Conservation (phyloP, 2,797 vertebrate genomes). For the Naso thynnoides region DNA sequence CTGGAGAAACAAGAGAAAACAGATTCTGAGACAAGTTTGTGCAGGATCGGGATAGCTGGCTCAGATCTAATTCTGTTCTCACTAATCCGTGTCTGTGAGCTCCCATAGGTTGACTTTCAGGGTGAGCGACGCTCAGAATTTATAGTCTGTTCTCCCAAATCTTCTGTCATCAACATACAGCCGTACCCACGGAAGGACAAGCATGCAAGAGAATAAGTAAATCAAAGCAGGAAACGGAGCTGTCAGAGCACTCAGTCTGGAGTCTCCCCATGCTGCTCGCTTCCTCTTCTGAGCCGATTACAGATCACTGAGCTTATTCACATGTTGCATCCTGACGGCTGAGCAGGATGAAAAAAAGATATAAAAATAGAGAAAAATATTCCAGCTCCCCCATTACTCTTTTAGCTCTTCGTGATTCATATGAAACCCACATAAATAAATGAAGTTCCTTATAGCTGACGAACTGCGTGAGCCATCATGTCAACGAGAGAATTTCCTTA, state of each 20-base stretch:
- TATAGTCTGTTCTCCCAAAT: not conserved
- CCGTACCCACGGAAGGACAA: not conserved
- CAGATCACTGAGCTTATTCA: constrained; percentile 47
- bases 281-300: constrained; percentile 19
- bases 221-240: not conserved
- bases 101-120: not conserved
- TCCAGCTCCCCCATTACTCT: not conserved
- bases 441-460: too few relatives aligned
- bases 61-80: not conserved
- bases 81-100: not conserved
- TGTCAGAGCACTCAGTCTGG: not conserved
- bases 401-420: not conserved
- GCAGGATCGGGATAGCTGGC: too few relatives aligned
- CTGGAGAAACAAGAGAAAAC: not conserved
- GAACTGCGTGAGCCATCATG: too few relatives aligned
- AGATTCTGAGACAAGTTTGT: not conserved
- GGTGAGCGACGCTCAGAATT: not conserved
- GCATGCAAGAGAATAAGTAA: not conserved
- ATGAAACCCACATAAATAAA: not conserved
- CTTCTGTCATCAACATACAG: not conserved
- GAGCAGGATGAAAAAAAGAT: not conserved
- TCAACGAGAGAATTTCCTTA: too few relatives aligned
- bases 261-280: constrained; percentile 3
- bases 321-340: constrained; percentile 21
- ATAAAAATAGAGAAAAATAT: not conserved